phyloP scores from a whole-genome alignment of 1,140 invertebrate species.

The Drosophila bocki region DNA sequence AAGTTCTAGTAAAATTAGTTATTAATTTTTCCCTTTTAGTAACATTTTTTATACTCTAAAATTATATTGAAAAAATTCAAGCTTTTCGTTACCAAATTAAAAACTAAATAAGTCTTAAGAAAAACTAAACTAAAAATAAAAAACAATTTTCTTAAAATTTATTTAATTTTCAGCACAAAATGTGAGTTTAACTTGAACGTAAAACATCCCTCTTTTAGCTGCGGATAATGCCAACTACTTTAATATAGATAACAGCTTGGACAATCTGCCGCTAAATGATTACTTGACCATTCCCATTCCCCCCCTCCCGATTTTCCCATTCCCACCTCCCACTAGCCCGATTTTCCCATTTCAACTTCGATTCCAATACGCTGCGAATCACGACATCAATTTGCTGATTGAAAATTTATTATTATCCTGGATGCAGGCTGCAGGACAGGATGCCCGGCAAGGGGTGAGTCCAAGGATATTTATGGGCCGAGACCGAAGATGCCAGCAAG shows the following conservation, averaged over 20 bases:
- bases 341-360: conserved; percentile 13
- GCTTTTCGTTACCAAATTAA: too few species aligned
- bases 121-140: not conserved
- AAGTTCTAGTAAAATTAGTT: not conserved
- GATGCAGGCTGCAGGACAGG: conserved; percentile 8
- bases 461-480: conserved; percentile 32
- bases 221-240: conserved; percentile 51
- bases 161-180: not conserved
- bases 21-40: too few species aligned
- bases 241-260: conserved; percentile 73
- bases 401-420: conserved; percentile 73
- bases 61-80: not conserved
- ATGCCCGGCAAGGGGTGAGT: conserved; percentile 28
- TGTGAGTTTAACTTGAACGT: not conserved
- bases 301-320: not conserved
- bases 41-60: not conserved
- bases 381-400: conserved; percentile 79
- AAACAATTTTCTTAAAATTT: accelerated
- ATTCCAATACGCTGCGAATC: conserved; percentile 52
- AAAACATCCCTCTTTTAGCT: not conserved
- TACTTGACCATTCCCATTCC: conserved; percentile 53
- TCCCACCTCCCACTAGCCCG: not conserved
- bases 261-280: conserved; percentile 70
- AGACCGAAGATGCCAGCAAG: conserved; percentile 10
- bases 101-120: not conserved